Base-by-base conservation (phyloP, 2,797 vertebrate genomes). In the Brotula barbata region DNA sequence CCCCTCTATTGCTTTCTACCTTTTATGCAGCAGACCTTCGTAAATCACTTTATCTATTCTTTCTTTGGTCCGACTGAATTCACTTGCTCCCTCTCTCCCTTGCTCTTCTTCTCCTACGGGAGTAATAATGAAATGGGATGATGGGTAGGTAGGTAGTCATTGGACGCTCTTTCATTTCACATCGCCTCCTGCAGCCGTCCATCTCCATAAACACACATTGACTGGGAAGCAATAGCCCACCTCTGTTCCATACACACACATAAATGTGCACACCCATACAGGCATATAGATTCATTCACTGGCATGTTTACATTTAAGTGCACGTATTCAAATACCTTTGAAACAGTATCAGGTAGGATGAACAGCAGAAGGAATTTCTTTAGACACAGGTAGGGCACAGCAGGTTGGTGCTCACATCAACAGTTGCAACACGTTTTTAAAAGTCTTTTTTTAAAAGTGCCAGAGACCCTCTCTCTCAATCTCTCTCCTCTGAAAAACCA, bases 51-150 rank as follows among this genome's bases (percentile, higher is more conserved):
- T 43, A 59, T 77, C 66, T 58, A 23, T 47, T 54, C 40, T 31
- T 15, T 52, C 43, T 70, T 71, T 54, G 61, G 44, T 54, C 45
- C 68, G 53, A 43, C 21, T 11, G 28, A 54, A 56, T 44, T 47
- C 44, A 20, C 28, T 61, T 2, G 0, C 31, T 45, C 37, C 25
- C 4, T 23, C 47, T 67, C 68, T 55, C 62, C 14, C 17, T 12
- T n/a, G 6, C 51, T 58, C 62, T 19, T 42, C 52, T 76, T 53
- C 71, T 87, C 84, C 87, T 87, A 70, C 79, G 86, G 71, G 77
- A 79, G 86, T 74, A 71, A 87, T 92, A 93, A 95, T n/a, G n/a
- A n/a, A n/a, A n/a, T 92, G 78, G 90, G 89, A 92, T 93, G 92
- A 94, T 91, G 90, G 91, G 91, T 82, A 58, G 43, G 61, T 87